Evolutionary conservation across 1,140 invertebrate genomes (phyloP).

Genomic region (Zaprionus vittiger): DNA sequence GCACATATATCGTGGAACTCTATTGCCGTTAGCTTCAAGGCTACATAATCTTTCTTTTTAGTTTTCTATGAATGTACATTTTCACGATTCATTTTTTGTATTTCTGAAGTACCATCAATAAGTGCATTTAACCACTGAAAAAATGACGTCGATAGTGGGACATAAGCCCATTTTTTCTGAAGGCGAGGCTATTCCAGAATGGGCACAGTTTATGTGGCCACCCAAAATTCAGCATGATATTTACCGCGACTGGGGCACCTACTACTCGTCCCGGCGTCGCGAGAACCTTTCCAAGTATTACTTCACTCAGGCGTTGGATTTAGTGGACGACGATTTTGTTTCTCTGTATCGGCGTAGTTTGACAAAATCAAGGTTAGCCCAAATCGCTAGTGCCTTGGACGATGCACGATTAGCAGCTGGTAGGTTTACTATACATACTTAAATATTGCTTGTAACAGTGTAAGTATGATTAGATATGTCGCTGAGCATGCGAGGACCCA

Average conservation of each 20-base stretch:
- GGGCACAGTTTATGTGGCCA: constrained; percentile 67
- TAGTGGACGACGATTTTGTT: constrained; percentile 49
- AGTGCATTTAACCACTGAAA: background rate
- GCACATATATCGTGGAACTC: too few relatives aligned
- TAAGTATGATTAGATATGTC: constrained; percentile 21
- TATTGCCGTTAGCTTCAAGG: too few relatives aligned
- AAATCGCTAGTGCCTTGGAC: constrained; percentile 48
- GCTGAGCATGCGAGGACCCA: background rate
- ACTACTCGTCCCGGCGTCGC: constrained; percentile 60
- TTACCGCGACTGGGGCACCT: constrained; percentile 76
- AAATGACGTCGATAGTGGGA: constrained; percentile 56
- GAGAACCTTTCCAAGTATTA: constrained; percentile 64
- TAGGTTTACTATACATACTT: constrained; percentile 22
- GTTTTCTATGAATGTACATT: background rate
- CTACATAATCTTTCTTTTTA: too few relatives aligned
- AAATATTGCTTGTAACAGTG: background rate
- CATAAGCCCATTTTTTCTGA: background rate
- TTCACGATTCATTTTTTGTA: background rate
- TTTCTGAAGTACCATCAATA: background rate
- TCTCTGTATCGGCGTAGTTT: constrained; percentile 65
- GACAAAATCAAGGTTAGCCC: constrained; percentile 55
- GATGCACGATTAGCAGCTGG: constrained; percentile 58
- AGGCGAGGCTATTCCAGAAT: constrained; percentile 42
- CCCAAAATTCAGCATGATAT: constrained; percentile 64
- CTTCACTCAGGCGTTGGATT: constrained; percentile 55